Evolutionary conservation across 92 coral and sea anemone species (phyloP), one percentile per base, ranked within the genome.

Genomic region (Palythoa grandis): DNA sequence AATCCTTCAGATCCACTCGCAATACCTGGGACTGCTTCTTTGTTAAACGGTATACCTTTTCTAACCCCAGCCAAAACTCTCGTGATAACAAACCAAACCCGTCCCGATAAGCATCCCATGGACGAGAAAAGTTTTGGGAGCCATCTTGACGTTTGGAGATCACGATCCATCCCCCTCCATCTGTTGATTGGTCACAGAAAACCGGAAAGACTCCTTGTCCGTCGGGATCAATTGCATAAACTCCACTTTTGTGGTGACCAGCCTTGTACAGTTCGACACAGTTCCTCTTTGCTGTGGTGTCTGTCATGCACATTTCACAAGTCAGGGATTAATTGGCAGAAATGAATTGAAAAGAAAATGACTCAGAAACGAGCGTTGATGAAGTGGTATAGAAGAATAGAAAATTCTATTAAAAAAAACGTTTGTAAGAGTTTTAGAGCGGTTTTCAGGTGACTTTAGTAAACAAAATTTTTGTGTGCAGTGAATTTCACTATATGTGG

Each of bases 111-210:
- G 87, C 88, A 5, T 58, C 52, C 93, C 92, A 90, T 8, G 74
- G 85, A 6, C 17, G 29, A 57, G 88, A 40, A 73, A 94, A 94
- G 61, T 73, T 78, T 63, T 83, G 67, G 11, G 89, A 87, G 90
- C 98, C 98, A 66, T 94, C 88, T 67, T 88, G 90, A 74, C 98
- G 95, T 50, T 80, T 88, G 58, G 85, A 93, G 52, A 94, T 17
- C 86, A 94, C 92, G 39, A 90, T 73, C 95, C 98, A 94, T 61
- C 95, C 98, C 74, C 95, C 95, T 11, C 92, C 92, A 50, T 80
- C 88, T 14, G 91, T 93, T 3, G 86, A 76, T 75, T 92, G 95
- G 76, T 92, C 91, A 78, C 84, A 79, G 74, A 76, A 90, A 53
- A 93, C 94, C 2, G 86, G 91, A 52, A 93, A 92, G 11, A 77